Percentiles rank a stretch among this genome's conserved stretches.
Conservation (phyloP, 2,113 vertebrate genomes). For the Accipiter virgatus region DNA sequence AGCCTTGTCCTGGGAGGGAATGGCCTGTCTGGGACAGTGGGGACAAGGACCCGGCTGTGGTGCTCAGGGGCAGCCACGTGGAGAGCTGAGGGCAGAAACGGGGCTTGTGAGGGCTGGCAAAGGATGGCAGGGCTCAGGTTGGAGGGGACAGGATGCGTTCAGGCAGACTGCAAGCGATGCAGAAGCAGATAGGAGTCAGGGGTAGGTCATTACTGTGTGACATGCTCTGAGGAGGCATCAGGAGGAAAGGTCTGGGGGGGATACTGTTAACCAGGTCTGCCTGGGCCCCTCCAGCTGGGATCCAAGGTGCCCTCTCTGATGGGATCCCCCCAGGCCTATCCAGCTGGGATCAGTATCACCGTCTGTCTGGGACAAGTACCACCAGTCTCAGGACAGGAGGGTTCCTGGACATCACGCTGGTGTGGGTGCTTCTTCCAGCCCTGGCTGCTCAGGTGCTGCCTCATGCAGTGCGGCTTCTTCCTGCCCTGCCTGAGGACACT, state of each 20-base stretch:
- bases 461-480: not conserved
- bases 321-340: not conserved
- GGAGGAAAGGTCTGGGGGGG: not conserved
- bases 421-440: not conserved
- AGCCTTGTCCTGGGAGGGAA: not conserved
- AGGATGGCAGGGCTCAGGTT: not conserved
- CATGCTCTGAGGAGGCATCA: not conserved
- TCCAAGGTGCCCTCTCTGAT: not conserved
- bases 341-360: not conserved
- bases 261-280: not conserved
- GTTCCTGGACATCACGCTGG: not conserved
- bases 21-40: too few relatives aligned
- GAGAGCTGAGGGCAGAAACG: not conserved
- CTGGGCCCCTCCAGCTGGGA: not conserved
- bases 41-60: accelerated
- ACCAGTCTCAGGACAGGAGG: not conserved
- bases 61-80: not conserved
- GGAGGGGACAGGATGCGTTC: accelerated
- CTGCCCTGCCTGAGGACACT: not conserved
- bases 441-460: not conserved
- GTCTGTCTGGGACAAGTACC: not conserved
- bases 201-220: not conserved
- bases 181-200: not conserved
- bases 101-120: not conserved
- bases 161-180: not conserved